Evolutionary conservation across 2,113 vertebrate species (phyloP).

Genomic region (Oplegnathus fasciatus): DNA sequence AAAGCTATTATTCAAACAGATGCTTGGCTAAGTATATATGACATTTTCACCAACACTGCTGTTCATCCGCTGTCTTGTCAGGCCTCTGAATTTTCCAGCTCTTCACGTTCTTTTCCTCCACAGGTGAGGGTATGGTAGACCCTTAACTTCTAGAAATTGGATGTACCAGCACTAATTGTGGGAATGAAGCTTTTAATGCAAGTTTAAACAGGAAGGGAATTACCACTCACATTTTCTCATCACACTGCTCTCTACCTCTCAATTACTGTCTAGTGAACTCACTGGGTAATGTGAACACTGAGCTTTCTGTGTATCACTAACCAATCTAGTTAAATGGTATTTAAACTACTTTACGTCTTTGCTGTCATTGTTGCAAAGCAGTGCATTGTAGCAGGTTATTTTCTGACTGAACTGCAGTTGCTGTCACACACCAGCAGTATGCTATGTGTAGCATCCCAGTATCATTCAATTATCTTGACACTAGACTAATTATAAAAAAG

Average conservation of each 20-base stretch:
- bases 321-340: background rate
- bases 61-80: slow-evolving; percentile 3
- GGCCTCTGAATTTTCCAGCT: background rate
- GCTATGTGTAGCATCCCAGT: background rate
- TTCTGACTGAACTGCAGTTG: background rate
- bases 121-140: background rate
- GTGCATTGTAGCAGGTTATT: background rate
- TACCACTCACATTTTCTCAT: slow-evolving; percentile 25
- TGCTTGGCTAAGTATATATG: background rate
- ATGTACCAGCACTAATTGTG: slow-evolving; percentile 9
- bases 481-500: background rate
- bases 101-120: slow-evolving; percentile 4
- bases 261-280: slow-evolving; percentile 12
- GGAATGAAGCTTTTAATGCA: slow-evolving; percentile 28
- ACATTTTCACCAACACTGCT: slow-evolving; percentile 14
- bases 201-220: slow-evolving; percentile 24
- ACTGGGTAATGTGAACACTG: background rate
- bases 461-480: slow-evolving; percentile 13
- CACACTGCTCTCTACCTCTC: slow-evolving; percentile 7
- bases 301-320: background rate
- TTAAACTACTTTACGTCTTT: background rate
- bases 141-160: slow-evolving; percentile 21
- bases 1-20: slow-evolving; percentile 1
- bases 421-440: background rate
- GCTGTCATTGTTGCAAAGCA: background rate